Evolutionary conservation across 2,888 invertebrate genomes (phyloP).

Genomic region (Eremobia ochroleuca): DNA sequence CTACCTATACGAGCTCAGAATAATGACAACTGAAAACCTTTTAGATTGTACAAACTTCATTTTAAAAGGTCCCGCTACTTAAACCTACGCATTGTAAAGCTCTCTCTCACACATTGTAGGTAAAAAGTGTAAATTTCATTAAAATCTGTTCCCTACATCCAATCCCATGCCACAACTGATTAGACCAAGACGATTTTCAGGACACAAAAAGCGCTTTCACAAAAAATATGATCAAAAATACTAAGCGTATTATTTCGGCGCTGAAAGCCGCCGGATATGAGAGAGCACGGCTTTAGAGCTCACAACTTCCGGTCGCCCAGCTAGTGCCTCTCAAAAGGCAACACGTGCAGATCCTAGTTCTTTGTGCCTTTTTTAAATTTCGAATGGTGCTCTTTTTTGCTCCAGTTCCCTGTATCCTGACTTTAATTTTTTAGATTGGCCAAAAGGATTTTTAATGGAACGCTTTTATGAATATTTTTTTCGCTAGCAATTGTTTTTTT

Average conservation of each 20-base stretch:
- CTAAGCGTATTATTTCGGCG: conserved; percentile 71
- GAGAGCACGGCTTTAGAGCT: conserved; percentile 75
- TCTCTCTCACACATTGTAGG: neutral
- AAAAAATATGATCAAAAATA: conserved; percentile 69
- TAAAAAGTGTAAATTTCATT: neutral
- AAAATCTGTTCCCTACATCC: neutral
- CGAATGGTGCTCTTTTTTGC: conserved; percentile 57
- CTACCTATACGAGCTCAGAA: neutral
- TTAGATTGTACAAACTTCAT: neutral
- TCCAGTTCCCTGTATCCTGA: conserved; percentile 17
- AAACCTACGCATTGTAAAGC: neutral
- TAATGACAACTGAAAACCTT: neutral
- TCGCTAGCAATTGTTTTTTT: neutral
- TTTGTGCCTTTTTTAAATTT: conserved; percentile 78
- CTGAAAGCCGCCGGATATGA: conserved; percentile 79
- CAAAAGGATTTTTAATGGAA: conserved; percentile 16
- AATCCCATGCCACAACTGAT: conserved; percentile 15
- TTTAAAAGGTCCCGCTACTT: neutral
- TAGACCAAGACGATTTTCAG: conserved; percentile 21
- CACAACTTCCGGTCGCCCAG: conserved; percentile 72
- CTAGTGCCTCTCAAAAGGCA: conserved; percentile 77
- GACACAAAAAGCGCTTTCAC: conserved; percentile 32
- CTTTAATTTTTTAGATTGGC: conserved; percentile 43
- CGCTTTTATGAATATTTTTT: neutral
- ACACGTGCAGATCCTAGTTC: conserved; percentile 79